Conservation (phyloP, 2,888 invertebrate genomes). For the Drosophila nr. perissopoda region DNA sequence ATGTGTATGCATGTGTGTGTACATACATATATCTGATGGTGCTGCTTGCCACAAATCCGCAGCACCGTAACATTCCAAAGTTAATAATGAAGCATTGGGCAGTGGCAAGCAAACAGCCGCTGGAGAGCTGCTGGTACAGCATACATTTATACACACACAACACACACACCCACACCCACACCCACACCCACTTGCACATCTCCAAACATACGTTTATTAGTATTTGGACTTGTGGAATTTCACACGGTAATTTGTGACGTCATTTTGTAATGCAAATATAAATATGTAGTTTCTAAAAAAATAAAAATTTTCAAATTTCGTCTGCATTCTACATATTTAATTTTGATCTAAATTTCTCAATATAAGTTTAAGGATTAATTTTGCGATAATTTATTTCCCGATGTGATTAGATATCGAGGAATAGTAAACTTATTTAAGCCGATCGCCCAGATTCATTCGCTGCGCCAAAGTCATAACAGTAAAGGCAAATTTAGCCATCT, state of each 20-base stretch:
- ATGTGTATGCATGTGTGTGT: background rate
- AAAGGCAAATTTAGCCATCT: constrained; percentile 70
- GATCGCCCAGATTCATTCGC: constrained; percentile 57
- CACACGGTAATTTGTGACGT: constrained; percentile 45
- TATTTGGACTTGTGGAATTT: constrained; percentile 57
- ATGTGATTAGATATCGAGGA: background rate
- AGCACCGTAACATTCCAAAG: constrained; percentile 62
- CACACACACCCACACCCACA: background rate
- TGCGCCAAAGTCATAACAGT: constrained; percentile 69
- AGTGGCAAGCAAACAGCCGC: constrained; percentile 53
- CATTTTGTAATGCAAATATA: background rate
- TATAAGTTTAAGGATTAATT: background rate
- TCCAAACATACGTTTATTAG: background rate
- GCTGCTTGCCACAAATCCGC: constrained; percentile 50
- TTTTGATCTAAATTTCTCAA: background rate
- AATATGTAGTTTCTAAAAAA: background rate
- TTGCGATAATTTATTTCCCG: background rate
- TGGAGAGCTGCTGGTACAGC: constrained; percentile 31
- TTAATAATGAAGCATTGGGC: constrained; percentile 60
- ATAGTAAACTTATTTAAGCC: constrained; percentile 5
- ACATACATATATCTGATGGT: background rate
- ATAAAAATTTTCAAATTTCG: background rate
- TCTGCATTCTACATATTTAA: background rate
- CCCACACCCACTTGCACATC: background rate
- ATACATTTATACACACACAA: constrained; percentile 18